These are phyloP conservation scores for human (Homo sapiens) DNA, from an alignment of 2,113 vertebrate genomes.

Conservation along the genomic window GRCh38 chr1:27528501-27529000, in stretches of 20 bases:
- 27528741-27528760: conserved; percentile 1
- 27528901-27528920: conserved; percentile 74
- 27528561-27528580: neutral
- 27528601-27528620: neutral
- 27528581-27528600: neutral
- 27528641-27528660: neutral
- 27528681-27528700: neutral
- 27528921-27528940: conserved; percentile 78
- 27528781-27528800: neutral
- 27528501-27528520: neutral
- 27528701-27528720: neutral
- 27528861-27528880: conserved; percentile 69
- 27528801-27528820: neutral
- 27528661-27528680: neutral
- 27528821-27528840: conserved; percentile 22
- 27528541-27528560: neutral
- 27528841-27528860: conserved; percentile 45
- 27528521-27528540: neutral
- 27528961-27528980: conserved; percentile 79
- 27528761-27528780: neutral
- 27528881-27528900: conserved; percentile 74
- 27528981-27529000: conserved; percentile 73
- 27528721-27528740: conserved; percentile 11
- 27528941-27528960: conserved; percentile 62
- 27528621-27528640: neutral